These are phyloP conservation scores for Noctua janthe DNA, from an alignment of 2,888 invertebrate species.

Conservation along the genomic window DNA sequence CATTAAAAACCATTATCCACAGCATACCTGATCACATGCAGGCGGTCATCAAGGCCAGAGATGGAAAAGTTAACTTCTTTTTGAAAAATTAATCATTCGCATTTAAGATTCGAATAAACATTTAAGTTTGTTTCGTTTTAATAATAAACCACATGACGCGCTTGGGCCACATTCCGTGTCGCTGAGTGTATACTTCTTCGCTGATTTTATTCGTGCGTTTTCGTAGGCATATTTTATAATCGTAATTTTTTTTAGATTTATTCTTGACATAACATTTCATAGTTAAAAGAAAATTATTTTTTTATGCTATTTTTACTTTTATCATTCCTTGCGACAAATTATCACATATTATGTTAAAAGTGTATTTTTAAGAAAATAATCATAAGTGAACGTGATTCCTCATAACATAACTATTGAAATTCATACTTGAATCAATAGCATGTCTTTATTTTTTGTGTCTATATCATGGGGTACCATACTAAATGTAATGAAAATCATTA, in stretches of 20 bases:
- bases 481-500: slow-evolving; percentile 6
- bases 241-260: background rate
- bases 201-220: background rate
- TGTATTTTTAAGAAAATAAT: slow-evolving; percentile 37
- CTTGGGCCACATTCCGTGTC: too few species aligned
- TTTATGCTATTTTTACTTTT: slow-evolving; percentile 22
- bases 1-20: too few species aligned
- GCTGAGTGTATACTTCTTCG: too few species aligned
- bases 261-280: slow-evolving; percentile 3
- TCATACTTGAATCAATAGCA: slow-evolving; percentile 12
- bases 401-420: slow-evolving; percentile 13
- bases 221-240: background rate
- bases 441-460: slow-evolving; percentile 35
- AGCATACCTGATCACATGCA: too few species aligned
- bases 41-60: too few species aligned
- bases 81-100: too few species aligned
- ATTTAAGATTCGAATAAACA: too few species aligned
- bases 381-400: slow-evolving; percentile 53
- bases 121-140: too few species aligned
- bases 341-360: slow-evolving; percentile 10
- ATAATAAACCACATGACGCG: too few species aligned
- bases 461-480: background rate
- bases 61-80: too few species aligned
- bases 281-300: background rate
- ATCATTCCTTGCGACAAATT: slow-evolving; percentile 35